These are phyloP conservation scores for Pseudochirops corinnae DNA, from an alignment of 2,797 vertebrate species.

Conservation along the genomic window DNA sequence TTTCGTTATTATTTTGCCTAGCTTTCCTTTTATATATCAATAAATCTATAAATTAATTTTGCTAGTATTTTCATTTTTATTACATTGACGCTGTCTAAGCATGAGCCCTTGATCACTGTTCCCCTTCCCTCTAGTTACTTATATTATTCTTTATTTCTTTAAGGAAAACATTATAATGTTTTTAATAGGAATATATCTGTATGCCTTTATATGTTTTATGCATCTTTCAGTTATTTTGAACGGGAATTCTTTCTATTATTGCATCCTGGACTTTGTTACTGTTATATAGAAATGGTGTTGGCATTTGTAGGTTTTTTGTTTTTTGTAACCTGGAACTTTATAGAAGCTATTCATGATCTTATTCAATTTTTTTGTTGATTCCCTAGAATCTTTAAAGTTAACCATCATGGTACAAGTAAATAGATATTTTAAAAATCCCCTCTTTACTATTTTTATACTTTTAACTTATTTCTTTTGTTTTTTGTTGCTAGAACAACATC, in stretches of 20 bases:
- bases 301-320: too few species aligned
- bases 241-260: background rate
- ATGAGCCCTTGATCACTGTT: background rate
- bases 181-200: background rate
- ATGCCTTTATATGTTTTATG: background rate
- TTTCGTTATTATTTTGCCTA: background rate
- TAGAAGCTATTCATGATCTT: too few species aligned
- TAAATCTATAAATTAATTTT: background rate
- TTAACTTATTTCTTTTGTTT: background rate
- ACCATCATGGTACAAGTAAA: background rate
- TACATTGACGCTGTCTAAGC: background rate
- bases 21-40: background rate
- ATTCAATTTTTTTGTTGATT: too few species aligned
- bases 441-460: background rate
- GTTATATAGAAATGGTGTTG: too few species aligned
- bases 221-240: background rate
- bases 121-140: background rate
- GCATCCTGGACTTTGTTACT: background rate
- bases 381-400: background rate
- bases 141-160: background rate
- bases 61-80: background rate
- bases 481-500: background rate
- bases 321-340: too few species aligned
- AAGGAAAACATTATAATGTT: background rate
- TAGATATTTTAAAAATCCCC: background rate